Evolutionary conservation across 2,797 vertebrate genomes (phyloP).

Genomic region (Phoebastria nigripes): DNA sequence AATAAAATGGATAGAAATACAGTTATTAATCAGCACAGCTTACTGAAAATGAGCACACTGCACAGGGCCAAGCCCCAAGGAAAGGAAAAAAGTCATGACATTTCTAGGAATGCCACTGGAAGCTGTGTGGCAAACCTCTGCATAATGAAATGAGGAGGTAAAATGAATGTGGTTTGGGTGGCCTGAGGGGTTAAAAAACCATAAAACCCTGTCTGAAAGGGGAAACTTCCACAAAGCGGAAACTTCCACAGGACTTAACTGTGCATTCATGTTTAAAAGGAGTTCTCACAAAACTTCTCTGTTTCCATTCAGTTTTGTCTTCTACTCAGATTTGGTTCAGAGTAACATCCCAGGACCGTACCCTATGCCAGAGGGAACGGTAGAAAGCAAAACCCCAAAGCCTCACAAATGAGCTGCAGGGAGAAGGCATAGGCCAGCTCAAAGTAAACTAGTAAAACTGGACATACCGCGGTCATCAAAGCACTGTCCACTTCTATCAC

Average conservation of each 20-base stretch:
- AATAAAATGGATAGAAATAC: slow-evolving; percentile 39
- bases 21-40: slow-evolving; percentile 42
- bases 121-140: neutral
- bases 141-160: slow-evolving; percentile 31
- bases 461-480: neutral
- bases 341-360: neutral
- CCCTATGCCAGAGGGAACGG: neutral
- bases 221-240: neutral
- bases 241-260: neutral
- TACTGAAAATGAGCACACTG: slow-evolving; percentile 6
- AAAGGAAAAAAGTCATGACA: slow-evolving; percentile 48
- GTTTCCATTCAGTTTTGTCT: neutral
- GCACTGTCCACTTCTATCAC: neutral
- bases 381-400: neutral
- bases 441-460: neutral
- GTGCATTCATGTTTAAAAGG: neutral
- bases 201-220: neutral
- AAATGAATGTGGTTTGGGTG: neutral
- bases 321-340: neutral
- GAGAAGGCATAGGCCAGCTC: neutral
- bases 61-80: neutral
- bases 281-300: neutral
- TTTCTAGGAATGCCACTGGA: slow-evolving; percentile 42
- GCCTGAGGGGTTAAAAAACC: neutral
- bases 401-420: neutral